Base-by-base conservation (phyloP, 2,888 invertebrate genomes). In the Danaus chrysippus region DNA sequence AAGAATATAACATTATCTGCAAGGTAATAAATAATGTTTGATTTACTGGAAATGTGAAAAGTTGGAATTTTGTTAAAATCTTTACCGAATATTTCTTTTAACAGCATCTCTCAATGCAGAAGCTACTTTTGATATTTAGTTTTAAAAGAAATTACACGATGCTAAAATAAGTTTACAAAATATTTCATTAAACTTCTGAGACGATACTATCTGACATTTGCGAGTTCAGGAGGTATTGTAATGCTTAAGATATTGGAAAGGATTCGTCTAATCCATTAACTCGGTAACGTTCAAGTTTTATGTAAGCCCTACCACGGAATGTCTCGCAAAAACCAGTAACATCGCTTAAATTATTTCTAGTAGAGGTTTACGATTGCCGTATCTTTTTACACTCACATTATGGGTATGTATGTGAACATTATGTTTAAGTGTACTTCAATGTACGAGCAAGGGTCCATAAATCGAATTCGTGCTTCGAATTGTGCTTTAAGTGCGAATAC, bases 231-330 rank as follows among this genome's bases (percentile, higher is more conserved):
- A 42, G 43, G 42, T 43, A 17, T 42, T 34, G n/a, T 44, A 58
- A 46, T 69, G 78, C 23, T 34, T 84, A 85, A 84, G 86, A 84
- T 84, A 84, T 85, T 84, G 83, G 74, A 82, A 79, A 84, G 86
- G 87, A 84, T 87, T 86, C 85, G 87, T 87, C 85, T 90, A 91
- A 91, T 91, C 88, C 90, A 91, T 91, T 90, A 89, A 84, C 77
- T 78, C 76, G 82, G 84, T 85, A 82, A 86, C 86, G 85, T 84
- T 86, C 84, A 84, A 87, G 78, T 88, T 90, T 91, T 89, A 91
- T 89, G 82, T 79, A 82, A 81, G 76, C 82, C 86, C 84, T 84
- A 89, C 87, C 83, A 82, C 84, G 70, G 85, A 85, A 87, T 85
- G 89, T 88, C 87, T 86, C 87, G 79, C 82, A 77, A 84, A 82